A percentile compares a stretch with the other conserved stretches of the same genome.
These are phyloP conservation scores for Solenopsis fugax DNA, from an alignment of 1,140 invertebrate genomes.

Conservation along the genomic window DNA sequence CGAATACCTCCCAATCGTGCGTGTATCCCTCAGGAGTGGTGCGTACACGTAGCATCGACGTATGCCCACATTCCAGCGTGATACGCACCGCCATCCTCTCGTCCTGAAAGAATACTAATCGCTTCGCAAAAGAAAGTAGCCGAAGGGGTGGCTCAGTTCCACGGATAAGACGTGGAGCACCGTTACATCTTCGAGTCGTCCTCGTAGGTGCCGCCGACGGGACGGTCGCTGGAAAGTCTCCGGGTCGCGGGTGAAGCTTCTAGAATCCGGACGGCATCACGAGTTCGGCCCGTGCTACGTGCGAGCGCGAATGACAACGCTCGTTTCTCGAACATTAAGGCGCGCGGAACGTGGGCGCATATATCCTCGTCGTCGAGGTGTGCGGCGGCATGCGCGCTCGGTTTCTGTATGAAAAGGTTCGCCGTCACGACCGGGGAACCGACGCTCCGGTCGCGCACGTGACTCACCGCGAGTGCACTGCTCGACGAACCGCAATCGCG, in stretches of 20 bases:
- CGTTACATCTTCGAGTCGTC: conserved; percentile 70
- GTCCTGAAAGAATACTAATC: conserved; percentile 49
- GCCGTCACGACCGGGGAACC: conserved; percentile 38
- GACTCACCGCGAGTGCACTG: conserved; percentile 10
- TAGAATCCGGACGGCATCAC: conserved; percentile 43
- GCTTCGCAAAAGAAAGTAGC: conserved; percentile 53
- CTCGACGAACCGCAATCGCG: conserved; percentile 5
- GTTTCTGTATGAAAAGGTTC: conserved; percentile 76
- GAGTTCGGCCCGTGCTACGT: conserved; percentile 51
- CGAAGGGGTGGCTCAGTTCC: conserved; percentile 25
- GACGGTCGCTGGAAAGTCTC: conserved; percentile 3
- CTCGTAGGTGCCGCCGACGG: background rate
- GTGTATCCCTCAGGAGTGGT: conserved; percentile 96
- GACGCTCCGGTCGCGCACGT: conserved; percentile 14
- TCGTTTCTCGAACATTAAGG: conserved; percentile 61
- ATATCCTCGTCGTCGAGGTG: conserved; percentile 6
- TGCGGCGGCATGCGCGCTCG: background rate
- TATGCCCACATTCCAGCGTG: conserved; percentile 96
- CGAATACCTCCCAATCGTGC: conserved; percentile 99
- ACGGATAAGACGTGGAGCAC: conserved; percentile 26
- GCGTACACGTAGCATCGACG: conserved; percentile 92
- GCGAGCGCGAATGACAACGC: conserved; percentile 59
- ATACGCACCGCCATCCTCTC: conserved; percentile 92
- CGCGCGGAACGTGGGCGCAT: conserved; percentile 63
- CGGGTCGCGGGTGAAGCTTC: conserved; percentile 20